phyloP scores from a whole-genome alignment of 2,797 vertebrate genomes.

The Bryconaethiops microstoma region DNA sequence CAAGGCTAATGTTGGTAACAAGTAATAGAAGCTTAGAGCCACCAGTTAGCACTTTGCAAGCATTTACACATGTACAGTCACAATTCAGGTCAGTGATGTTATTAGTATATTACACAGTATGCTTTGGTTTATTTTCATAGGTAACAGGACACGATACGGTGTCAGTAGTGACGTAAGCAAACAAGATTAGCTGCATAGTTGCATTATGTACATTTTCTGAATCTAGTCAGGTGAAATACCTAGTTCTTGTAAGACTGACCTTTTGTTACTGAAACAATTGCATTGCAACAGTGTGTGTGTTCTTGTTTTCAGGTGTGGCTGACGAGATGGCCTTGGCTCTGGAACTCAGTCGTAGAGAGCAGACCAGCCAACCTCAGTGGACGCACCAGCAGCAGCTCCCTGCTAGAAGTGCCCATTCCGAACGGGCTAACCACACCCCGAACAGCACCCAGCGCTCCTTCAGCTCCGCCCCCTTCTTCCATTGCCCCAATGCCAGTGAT shows the following conservation, averaged over 20 bases:
- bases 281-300: slow-evolving; percentile 6
- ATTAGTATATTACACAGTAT: not conserved
- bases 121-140: not conserved
- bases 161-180: not conserved
- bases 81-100: too few relatives aligned
- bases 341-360: slow-evolving; percentile 92
- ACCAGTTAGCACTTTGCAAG: not conserved
- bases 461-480: slow-evolving; percentile 79
- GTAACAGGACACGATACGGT: too few relatives aligned
- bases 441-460: slow-evolving; percentile 70
- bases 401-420: slow-evolving; percentile 44
- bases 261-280: not conserved
- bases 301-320: slow-evolving; percentile 79
- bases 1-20: not conserved
- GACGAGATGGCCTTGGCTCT: slow-evolving; percentile 92
- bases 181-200: not conserved
- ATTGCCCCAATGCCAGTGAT: slow-evolving; percentile 69
- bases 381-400: slow-evolving; percentile 60
- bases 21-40: not conserved
- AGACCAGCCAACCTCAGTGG: slow-evolving; percentile 58
- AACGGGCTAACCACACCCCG: slow-evolving; percentile 49
- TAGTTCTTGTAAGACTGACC: not conserved
- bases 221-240: not conserved
- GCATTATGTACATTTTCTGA: too few relatives aligned
- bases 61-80: not conserved